These are phyloP conservation scores for Philonicus albiceps DNA, from an alignment of 2,888 invertebrate genomes.

Conservation along the genomic window DNA sequence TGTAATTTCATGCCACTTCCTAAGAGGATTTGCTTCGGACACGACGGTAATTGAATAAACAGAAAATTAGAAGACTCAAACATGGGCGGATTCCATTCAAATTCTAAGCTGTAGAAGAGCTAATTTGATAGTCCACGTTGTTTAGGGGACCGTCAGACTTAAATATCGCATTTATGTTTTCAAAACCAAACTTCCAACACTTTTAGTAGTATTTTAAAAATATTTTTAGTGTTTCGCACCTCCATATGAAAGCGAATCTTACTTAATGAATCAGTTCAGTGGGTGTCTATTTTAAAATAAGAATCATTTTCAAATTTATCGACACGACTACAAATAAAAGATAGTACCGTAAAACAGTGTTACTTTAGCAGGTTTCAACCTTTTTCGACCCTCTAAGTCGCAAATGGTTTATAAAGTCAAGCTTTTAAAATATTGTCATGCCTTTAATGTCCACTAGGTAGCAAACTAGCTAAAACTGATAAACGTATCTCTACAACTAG, in stretches of 20 bases:
- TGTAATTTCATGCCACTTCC: not conserved
- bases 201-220: not conserved
- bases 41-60: not conserved
- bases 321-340: too few relatives aligned
- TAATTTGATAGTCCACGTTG: not conserved
- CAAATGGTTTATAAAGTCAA: too few relatives aligned
- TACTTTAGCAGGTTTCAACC: too few relatives aligned
- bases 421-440: too few relatives aligned
- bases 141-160: not conserved
- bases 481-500: too few relatives aligned
- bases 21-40: constrained; percentile 9
- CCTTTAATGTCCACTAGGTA: too few relatives aligned
- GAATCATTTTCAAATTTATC: too few relatives aligned
- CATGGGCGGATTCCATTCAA: not conserved
- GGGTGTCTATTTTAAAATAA: too few relatives aligned
- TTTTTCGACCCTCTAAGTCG: too few relatives aligned
- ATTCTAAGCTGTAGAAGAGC: not conserved
- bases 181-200: not conserved
- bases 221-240: not conserved
- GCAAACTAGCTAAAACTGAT: too few relatives aligned
- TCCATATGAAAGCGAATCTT: not conserved
- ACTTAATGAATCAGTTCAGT: not conserved
- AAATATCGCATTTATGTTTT: not conserved
- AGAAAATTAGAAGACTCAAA: constrained; percentile 17
- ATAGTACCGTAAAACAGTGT: too few relatives aligned